Evolutionary conservation across 2,888 invertebrate species (phyloP), one percentile per base, ranked within the genome.

Genomic region (Bellardia pandia): DNA sequence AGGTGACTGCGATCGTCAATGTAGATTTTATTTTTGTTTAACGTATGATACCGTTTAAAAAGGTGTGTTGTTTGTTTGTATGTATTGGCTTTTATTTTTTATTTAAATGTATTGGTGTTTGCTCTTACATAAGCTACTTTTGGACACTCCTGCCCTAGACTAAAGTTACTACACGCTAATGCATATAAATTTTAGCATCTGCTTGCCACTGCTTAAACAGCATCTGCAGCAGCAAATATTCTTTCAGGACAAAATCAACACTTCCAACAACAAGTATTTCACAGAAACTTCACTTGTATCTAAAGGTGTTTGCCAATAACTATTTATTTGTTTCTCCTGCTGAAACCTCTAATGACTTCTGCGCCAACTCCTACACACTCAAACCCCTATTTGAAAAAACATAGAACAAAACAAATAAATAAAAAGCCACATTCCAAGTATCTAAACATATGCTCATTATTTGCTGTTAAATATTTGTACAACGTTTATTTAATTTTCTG

Each of bases 401-500:
- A 56, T 2, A 7, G 14, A 56, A 8, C 37, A 2, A 33, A 37
- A 60, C 7, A 60, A 60, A 60, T 33, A 60, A 60, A n/a, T 51
- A 42, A 37, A 53, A 51, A 60, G 13, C 60, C 14, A 60, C n/a
- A 33, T 37, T 60, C 7, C 8, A 60, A 30, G 14, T 33, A 60
- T 33, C 33, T 14, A 60, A 60, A 37, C 60, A 60, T 37, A 33
- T 60, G 60, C 60, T 56, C 56, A 56, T 56, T 56, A 56, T 56
- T 56, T 60, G 60, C 9, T 37, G 60, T 37, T 37, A 60, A 60
- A 60, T 60, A 60, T 60, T 60, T 60, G 60, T 33, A n/a, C 7
- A 37, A 37, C 37, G 33, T 60, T 60, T 60, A 60, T 60, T 60
- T 33, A 2, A 33, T 60, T 60, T 58, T 30, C 33, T 60, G 33